Percentiles rank a stretch among this genome's conserved stretches.
Evolutionary conservation across 2,797 vertebrate species (phyloP).

Genomic region (Okamejei kenojei): DNA sequence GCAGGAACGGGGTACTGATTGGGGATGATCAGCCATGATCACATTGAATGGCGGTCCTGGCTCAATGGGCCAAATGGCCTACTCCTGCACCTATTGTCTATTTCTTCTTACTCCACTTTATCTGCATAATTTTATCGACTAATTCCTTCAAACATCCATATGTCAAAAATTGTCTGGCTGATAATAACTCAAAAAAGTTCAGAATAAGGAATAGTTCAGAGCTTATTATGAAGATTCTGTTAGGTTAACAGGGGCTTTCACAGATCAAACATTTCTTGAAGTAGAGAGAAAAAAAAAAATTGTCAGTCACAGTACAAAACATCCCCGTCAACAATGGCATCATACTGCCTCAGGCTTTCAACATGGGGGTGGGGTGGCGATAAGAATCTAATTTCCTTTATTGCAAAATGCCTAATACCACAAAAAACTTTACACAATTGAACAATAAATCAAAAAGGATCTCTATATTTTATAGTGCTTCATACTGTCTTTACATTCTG

Average conservation of each 20-base stretch:
- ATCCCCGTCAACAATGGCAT: background rate
- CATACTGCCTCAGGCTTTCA: background rate
- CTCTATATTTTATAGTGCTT: slow-evolving; percentile 23
- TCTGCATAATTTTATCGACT: background rate
- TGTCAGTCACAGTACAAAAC: background rate
- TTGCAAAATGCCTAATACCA: slow-evolving; percentile 14
- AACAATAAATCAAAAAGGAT: slow-evolving; percentile 35
- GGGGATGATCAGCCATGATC: too few relatives aligned
- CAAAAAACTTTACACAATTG: slow-evolving; percentile 27
- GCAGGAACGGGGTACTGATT: too few relatives aligned
- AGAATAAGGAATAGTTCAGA: background rate
- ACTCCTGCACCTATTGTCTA: too few relatives aligned
- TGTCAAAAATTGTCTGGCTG: background rate
- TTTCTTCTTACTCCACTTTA: background rate
- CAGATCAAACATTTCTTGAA: slow-evolving; percentile 17
- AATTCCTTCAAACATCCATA: background rate
- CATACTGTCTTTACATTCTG: slow-evolving; percentile 18
- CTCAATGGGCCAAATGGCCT: too few relatives aligned
- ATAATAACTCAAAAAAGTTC: background rate
- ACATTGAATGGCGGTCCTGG: too few relatives aligned
- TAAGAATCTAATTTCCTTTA: slow-evolving; percentile 28
- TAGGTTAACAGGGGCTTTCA: background rate
- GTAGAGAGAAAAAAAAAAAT: background rate
- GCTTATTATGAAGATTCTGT: background rate
- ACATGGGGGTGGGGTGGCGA: background rate